Percentiles rank a stretch among this genome's conserved stretches.
phyloP scores from a whole-genome alignment of 1,140 invertebrate genomes.

The Diorhabda sublineata region DNA sequence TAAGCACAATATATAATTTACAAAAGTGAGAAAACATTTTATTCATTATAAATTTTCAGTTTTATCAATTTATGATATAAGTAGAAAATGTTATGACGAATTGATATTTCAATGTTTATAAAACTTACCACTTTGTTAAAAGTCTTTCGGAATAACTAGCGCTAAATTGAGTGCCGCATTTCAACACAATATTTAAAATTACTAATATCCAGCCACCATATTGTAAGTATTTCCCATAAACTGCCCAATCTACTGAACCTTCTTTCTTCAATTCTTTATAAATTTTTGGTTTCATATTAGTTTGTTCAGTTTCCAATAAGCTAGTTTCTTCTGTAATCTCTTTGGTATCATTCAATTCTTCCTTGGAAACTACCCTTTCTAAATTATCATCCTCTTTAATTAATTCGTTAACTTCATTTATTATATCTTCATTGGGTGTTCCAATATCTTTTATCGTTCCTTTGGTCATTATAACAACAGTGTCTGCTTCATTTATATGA shows the following conservation, averaged over 20 bases:
- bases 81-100: no score
- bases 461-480: slow-evolving; percentile 22
- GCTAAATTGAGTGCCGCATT: background rate
- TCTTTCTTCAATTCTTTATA: slow-evolving; percentile 24
- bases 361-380: background rate
- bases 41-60: no score
- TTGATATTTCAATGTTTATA: background rate
- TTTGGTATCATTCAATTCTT: background rate
- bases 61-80: no score
- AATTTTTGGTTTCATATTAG: slow-evolving; percentile 4
- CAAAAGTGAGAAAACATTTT: no score
- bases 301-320: slow-evolving; percentile 12
- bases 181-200: slow-evolving; percentile 10
- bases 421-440: slow-evolving; percentile 12
- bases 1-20: no score
- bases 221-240: slow-evolving; percentile 22
- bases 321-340: background rate
- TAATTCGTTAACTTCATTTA: background rate
- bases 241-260: slow-evolving; percentile 15
- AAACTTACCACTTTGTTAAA: slow-evolving; percentile 25
- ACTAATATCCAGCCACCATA: slow-evolving; percentile 24
- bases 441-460: slow-evolving; percentile 26
- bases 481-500: slow-evolving; percentile 56
- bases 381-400: background rate
- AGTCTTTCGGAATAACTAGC: slow-evolving; percentile 22